Evolutionary conservation across 2,888 invertebrate species (phyloP).

Genomic region (Drosophila rellima): DNA sequence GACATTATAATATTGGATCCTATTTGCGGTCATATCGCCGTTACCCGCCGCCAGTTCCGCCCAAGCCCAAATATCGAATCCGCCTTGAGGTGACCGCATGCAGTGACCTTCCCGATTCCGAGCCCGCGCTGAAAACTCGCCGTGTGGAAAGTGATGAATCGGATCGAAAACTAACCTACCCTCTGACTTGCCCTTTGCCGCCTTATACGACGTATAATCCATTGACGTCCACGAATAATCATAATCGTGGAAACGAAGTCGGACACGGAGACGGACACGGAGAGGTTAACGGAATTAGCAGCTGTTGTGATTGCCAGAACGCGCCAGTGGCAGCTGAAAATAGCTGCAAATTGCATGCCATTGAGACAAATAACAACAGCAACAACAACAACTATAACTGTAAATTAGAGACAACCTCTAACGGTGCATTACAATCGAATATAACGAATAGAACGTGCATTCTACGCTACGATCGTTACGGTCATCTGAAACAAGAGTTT

Average conservation of each 20-base stretch:
- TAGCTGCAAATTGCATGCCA: constrained; percentile 40
- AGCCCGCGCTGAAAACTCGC: constrained; percentile 68
- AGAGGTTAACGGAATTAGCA: constrained; percentile 12
- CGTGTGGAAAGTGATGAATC: constrained; percentile 40
- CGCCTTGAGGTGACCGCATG: constrained; percentile 52
- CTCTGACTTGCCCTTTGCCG: constrained; percentile 8
- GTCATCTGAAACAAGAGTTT: constrained; percentile 69
- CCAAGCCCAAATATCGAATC: constrained; percentile 58
- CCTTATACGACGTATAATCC: background rate
- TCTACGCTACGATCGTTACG: constrained; percentile 80
- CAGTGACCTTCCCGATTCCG: constrained; percentile 38
- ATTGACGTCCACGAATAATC: constrained; percentile 17
- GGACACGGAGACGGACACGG: background rate
- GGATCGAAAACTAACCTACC: constrained; percentile 14
- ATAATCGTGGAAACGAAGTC: constrained; percentile 3
- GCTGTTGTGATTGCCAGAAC: constrained; percentile 35
- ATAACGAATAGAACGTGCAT: constrained; percentile 53
- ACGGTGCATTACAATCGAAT: constrained; percentile 4
- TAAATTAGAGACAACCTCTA: constrained; percentile 40
- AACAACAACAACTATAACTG: constrained; percentile 56
- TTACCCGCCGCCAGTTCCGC: constrained; percentile 65
- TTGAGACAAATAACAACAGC: constrained; percentile 43
- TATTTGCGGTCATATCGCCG: constrained; percentile 47
- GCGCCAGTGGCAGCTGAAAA: constrained; percentile 47
- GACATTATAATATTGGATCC: constrained; percentile 27